A percentile compares a stretch with the other conserved stretches of the same genome.
Evolutionary conservation across 2,888 invertebrate genomes (phyloP).

Genomic region (Hyles lineata): DNA sequence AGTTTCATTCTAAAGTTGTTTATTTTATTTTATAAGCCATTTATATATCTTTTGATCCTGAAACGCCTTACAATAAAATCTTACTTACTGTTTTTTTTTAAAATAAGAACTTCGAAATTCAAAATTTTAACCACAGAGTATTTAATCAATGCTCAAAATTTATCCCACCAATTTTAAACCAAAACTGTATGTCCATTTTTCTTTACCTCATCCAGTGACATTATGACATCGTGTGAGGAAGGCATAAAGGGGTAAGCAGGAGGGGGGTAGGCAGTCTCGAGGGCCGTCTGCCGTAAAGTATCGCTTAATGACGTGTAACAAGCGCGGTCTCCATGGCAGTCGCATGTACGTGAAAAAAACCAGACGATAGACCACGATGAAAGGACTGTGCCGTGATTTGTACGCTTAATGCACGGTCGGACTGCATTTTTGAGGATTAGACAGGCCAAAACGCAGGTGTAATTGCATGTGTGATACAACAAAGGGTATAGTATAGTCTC

Average conservation of each 20-base stretch:
- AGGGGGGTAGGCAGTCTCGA: slow-evolving; percentile 76
- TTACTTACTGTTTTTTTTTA: no score
- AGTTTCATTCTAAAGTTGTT: no score
- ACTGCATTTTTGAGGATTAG: slow-evolving; percentile 21
- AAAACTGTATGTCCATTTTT: background rate
- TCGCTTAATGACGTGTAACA: slow-evolving; percentile 85
- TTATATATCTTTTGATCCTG: no score
- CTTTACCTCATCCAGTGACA: slow-evolving; percentile 54
- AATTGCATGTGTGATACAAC: slow-evolving; percentile 11
- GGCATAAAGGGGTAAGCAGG: slow-evolving; percentile 57
- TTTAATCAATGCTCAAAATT: no score
- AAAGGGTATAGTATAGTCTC: background rate
- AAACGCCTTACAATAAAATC: no score
- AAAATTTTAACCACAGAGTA: no score
- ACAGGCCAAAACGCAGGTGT: slow-evolving; percentile 10
- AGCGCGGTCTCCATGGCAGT: slow-evolving; percentile 72
- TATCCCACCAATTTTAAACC: no score
- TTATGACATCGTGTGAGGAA: slow-evolving; percentile 49
- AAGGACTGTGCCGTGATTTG: slow-evolving; percentile 39
- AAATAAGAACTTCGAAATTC: no score
- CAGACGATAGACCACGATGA: slow-evolving; percentile 41
- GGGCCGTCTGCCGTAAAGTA: slow-evolving; percentile 84
- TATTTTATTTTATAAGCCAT: no score
- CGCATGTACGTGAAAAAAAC: slow-evolving; percentile 67
- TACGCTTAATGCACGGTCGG: slow-evolving; percentile 30